Conservation (phyloP, 2,797 vertebrate genomes). For the Lindbergichthys nudifrons region DNA sequence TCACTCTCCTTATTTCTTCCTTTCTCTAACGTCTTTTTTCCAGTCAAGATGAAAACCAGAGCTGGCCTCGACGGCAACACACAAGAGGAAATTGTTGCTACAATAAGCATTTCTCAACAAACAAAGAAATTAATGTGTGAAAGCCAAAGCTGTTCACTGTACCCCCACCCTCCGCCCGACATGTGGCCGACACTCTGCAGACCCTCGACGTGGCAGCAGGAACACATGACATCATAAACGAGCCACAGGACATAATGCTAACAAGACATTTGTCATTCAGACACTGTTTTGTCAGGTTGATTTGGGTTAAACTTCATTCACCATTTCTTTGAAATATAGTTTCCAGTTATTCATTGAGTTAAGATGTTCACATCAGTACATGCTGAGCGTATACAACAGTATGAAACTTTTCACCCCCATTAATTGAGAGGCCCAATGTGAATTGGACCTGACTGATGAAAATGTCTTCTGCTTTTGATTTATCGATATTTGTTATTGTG, state of each 20-base stretch:
- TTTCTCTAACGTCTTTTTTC: slow-evolving; percentile 22
- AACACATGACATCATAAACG: slow-evolving; percentile 54
- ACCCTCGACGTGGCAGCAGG: slow-evolving; percentile 40
- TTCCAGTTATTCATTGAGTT: slow-evolving; percentile 16
- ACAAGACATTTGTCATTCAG: slow-evolving; percentile 66
- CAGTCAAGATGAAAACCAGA: slow-evolving; percentile 65
- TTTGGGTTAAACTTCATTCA: slow-evolving; percentile 42
- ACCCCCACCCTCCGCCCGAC: neutral
- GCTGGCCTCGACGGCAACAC: slow-evolving; percentile 15
- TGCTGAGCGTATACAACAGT: neutral
- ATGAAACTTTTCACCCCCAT: neutral
- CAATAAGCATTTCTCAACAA: slow-evolving; percentile 57
- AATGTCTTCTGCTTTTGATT: slow-evolving; percentile 9
- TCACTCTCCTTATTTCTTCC: slow-evolving; percentile 20
- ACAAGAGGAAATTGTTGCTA: slow-evolving; percentile 52
- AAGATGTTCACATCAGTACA: slow-evolving; percentile 9
- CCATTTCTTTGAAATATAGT: slow-evolving; percentile 26
- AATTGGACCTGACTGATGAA: neutral
- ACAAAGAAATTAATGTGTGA: slow-evolving; percentile 58
- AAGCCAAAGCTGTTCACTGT: slow-evolving; percentile 26
- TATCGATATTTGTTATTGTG: neutral
- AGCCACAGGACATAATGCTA: slow-evolving; percentile 48
- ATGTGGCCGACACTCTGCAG: slow-evolving; percentile 55
- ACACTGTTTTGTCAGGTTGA: slow-evolving; percentile 66
- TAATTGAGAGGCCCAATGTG: slow-evolving; percentile 34